phyloP scores from a whole-genome alignment of 1,140 invertebrate species.

The Tyrophagus putrescentiae region DNA sequence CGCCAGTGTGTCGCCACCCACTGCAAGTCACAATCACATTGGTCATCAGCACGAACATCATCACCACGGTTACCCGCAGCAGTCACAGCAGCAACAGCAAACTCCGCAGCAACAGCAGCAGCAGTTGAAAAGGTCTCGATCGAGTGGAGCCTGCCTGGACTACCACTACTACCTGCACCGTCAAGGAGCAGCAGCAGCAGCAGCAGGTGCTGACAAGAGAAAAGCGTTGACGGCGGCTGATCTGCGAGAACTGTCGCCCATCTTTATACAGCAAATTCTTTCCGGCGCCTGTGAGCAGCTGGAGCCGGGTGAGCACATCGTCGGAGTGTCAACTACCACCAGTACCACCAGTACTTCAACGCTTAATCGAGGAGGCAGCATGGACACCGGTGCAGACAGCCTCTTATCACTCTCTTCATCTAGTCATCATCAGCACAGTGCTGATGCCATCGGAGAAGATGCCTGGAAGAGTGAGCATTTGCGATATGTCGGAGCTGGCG shows the following conservation, averaged over 20 bases:
- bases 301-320: not conserved
- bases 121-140: conserved; percentile 7
- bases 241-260: conserved; percentile 27
- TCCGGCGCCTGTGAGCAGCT: conserved; percentile 23
- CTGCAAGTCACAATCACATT: conserved; percentile 22
- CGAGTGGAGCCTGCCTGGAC: not conserved
- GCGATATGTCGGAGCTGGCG: too few species aligned
- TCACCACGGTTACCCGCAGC: conserved; percentile 20
- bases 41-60: conserved; percentile 22
- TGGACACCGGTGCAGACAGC: not conserved
- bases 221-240: conserved; percentile 20
- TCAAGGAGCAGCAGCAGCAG: not conserved
- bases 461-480: not conserved
- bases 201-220: not conserved
- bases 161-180: conserved; percentile 15
- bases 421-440: not conserved
- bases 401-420: not conserved
- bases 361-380: conserved; percentile 21
- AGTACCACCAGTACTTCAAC: conserved; percentile 1
- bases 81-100: not conserved
- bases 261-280: conserved; percentile 28
- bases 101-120: not conserved
- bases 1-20: too few species aligned
- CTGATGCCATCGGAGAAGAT: not conserved
- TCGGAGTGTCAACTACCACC: not conserved